Conservation (phyloP, 2,797 vertebrate genomes). For the Hipposideros larvatus region DNA sequence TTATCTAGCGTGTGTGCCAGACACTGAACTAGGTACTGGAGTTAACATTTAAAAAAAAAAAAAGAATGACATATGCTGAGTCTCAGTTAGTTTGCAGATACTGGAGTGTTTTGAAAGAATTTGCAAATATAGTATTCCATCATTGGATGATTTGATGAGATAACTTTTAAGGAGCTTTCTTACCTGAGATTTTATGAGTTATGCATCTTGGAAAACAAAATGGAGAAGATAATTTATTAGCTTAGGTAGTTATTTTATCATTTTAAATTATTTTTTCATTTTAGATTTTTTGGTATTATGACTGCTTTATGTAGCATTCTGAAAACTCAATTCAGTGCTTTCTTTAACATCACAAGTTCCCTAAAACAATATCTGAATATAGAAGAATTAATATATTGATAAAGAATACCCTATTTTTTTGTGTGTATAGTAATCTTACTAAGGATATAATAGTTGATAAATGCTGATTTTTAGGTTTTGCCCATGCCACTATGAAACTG, state of each 20-base stretch:
- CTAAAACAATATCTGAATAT: conserved; percentile 36
- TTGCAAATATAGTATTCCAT: not conserved
- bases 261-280: conserved; percentile 4
- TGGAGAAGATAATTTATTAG: conserved; percentile 13
- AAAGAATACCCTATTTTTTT: not conserved
- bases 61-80: not conserved
- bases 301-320: conserved; percentile 23
- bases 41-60: not conserved
- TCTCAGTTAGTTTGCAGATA: not conserved
- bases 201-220: conserved; percentile 35
- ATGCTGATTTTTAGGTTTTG: conserved; percentile 35
- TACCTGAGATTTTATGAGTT: conserved; percentile 35
- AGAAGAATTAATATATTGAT: conserved; percentile 20
- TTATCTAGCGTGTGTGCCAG: not conserved
- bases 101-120: not conserved
- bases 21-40: not conserved
- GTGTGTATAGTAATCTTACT: not conserved
- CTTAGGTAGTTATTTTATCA: conserved; percentile 39
- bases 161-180: conserved; percentile 36
- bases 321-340: conserved; percentile 13
- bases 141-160: not conserved
- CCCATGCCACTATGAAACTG: not conserved
- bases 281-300: conserved; percentile 47
- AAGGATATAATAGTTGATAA: not conserved
- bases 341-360: not conserved